A percentile compares a stretch with the other conserved stretches of the same genome.
Evolutionary conservation across 64 coral and sea anemone genomes (phyloP).

Genomic region (Dendrophyllia cribrosa): DNA sequence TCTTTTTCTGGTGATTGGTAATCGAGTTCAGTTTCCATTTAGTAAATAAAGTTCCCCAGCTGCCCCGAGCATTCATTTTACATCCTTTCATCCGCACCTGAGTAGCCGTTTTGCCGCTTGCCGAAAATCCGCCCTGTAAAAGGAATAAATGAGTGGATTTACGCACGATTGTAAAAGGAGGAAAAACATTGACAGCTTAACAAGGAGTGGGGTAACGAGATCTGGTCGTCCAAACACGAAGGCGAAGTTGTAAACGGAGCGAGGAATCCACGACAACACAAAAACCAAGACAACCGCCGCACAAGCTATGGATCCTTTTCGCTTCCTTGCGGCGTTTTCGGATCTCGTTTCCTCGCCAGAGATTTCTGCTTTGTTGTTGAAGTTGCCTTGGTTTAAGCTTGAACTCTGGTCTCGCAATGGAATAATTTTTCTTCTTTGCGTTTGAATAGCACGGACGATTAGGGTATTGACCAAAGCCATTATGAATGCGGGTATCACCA

Average conservation of each 20-base stretch:
- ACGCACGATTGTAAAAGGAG: constrained; percentile 74
- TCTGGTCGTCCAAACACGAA: constrained; percentile 30
- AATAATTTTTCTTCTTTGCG: neutral
- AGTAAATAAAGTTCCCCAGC: no score
- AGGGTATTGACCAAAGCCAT: neutral
- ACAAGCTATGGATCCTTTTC: constrained; percentile 28
- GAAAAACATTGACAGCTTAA: constrained; percentile 69
- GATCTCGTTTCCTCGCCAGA: neutral
- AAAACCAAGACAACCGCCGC: constrained; percentile 29
- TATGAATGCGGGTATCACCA: constrained; percentile 14
- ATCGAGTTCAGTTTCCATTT: no score
- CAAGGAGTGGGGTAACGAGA: constrained; percentile 32
- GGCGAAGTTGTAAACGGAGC: constrained; percentile 43
- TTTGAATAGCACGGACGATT: constrained; percentile 24
- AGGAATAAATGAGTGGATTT: constrained; percentile 79
- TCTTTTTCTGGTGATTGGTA: no score
- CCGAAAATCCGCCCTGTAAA: constrained; percentile 77
- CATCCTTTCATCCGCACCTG: neutral
- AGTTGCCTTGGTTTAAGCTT: neutral
- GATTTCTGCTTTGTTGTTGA: neutral
- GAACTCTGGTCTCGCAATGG: neutral
- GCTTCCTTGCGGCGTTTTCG: constrained; percentile 2
- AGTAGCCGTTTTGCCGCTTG: constrained; percentile 55
- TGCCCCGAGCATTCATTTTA: neutral
- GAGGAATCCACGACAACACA: constrained; percentile 55